These are phyloP conservation scores for Notarius lentiginosus DNA, from an alignment of 2,113 vertebrate species.

Conservation along the genomic window DNA sequence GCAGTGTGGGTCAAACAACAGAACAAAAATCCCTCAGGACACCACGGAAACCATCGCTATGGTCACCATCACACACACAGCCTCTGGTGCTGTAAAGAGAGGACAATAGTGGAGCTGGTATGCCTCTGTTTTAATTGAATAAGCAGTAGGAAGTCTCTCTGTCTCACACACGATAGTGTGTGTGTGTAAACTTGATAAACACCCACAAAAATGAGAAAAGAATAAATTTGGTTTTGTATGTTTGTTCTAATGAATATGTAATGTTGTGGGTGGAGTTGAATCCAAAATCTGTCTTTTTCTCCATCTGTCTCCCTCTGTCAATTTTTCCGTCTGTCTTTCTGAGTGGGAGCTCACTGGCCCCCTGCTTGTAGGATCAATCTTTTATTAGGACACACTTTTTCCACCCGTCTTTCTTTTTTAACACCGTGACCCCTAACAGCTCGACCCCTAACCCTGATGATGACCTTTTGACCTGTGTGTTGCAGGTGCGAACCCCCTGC, in stretches of 20 bases:
- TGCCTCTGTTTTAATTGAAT: constrained; percentile 1
- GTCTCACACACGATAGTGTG: not conserved
- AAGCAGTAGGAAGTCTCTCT: constrained; percentile 4
- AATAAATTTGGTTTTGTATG: not conserved
- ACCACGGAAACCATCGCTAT: constrained; percentile 15
- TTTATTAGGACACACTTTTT: not conserved
- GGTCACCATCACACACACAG: not conserved
- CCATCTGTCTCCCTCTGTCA: not conserved
- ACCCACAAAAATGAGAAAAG: not conserved
- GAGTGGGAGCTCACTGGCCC: constrained; percentile 6
- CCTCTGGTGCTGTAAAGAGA: constrained; percentile 17
- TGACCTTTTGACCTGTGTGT: constrained; percentile 65
- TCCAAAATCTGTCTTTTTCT: not conserved
- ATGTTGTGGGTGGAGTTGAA: not conserved
- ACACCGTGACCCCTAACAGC: constrained; percentile 15
- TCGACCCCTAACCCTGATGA: constrained; percentile 8
- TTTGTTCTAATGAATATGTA: not conserved
- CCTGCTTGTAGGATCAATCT: constrained; percentile 17
- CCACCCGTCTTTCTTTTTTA: not conserved
- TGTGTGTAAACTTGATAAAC: not conserved
- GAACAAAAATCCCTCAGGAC: constrained; percentile 48
- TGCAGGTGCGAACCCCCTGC: constrained; percentile 89
- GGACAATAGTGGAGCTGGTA: not conserved
- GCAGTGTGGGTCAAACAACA: constrained; percentile 54
- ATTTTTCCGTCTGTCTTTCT: not conserved